Percentiles rank a stretch among this genome's conserved stretches.
These are phyloP conservation scores for Chunga burmeisteri DNA, from an alignment of 2,113 vertebrate species.

Conservation along the genomic window DNA sequence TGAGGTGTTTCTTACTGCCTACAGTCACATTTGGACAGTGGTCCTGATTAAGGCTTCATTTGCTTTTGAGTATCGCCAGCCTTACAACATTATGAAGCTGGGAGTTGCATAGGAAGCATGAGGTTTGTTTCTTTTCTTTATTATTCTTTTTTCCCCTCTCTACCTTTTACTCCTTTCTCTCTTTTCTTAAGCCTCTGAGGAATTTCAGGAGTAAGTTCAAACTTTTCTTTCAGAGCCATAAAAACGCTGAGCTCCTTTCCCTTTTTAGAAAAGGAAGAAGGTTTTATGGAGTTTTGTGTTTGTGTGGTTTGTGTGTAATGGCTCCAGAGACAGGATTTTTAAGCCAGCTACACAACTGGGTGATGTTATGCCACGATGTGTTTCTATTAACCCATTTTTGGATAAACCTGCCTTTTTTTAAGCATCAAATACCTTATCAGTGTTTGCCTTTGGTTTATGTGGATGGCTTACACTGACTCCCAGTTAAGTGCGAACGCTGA, in stretches of 20 bases:
- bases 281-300: conserved; percentile 19
- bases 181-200: conserved; percentile 38
- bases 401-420: neutral
- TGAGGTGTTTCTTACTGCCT: neutral
- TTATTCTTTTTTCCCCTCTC: neutral
- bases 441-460: neutral
- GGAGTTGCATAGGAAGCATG: neutral
- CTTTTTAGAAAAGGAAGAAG: neutral
- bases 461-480: neutral
- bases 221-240: conserved; percentile 24
- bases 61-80: neutral
- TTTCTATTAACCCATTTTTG: neutral
- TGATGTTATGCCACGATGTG: neutral
- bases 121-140: neutral
- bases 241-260: neutral
- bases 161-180: neutral
- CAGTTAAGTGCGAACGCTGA: neutral
- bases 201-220: conserved; percentile 49
- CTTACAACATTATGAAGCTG: neutral
- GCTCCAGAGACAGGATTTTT: neutral
- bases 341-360: neutral
- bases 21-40: neutral
- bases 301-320: neutral
- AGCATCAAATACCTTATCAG: neutral
- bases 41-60: neutral